These are phyloP conservation scores for Mayetiola destructor DNA, from an alignment of 2,888 invertebrate genomes.

Conservation along the genomic window DNA sequence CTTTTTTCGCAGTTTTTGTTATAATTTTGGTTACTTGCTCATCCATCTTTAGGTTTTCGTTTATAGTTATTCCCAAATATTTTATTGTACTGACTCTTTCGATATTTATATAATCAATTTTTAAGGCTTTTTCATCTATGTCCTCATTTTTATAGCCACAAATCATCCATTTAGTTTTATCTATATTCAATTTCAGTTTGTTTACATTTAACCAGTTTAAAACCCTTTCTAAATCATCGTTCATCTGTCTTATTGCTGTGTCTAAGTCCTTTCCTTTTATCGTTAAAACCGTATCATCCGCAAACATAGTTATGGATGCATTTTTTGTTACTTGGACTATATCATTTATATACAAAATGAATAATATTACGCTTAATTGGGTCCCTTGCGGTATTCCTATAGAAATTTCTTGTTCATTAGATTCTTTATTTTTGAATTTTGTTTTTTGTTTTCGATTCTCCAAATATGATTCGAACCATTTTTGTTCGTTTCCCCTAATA, in stretches of 20 bases:
- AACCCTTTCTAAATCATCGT: neutral
- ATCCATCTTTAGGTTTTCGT: neutral
- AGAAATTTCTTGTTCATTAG: neutral
- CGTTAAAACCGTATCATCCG: neutral
- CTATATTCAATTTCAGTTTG: neutral
- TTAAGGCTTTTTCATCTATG: neutral
- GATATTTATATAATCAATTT: neutral
- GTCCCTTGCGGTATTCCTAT: neutral
- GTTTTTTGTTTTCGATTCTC: neutral
- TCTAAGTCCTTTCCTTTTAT: neutral
- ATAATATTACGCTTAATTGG: neutral
- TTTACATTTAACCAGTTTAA: neutral
- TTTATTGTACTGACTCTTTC: neutral
- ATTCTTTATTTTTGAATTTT: neutral
- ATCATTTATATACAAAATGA: neutral
- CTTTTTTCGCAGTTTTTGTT: conserved; percentile 3
- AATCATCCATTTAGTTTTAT: neutral
- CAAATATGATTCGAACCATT: neutral
- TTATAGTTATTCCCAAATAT: neutral
- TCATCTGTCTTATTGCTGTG: neutral
- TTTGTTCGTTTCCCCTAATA: neutral
- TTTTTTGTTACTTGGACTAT: neutral
- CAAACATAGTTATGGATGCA: neutral
- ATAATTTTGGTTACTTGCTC: neutral
- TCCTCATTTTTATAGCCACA: neutral